Conservation (phyloP, 2,888 invertebrate genomes). For the Epinotia bilunana region DNA sequence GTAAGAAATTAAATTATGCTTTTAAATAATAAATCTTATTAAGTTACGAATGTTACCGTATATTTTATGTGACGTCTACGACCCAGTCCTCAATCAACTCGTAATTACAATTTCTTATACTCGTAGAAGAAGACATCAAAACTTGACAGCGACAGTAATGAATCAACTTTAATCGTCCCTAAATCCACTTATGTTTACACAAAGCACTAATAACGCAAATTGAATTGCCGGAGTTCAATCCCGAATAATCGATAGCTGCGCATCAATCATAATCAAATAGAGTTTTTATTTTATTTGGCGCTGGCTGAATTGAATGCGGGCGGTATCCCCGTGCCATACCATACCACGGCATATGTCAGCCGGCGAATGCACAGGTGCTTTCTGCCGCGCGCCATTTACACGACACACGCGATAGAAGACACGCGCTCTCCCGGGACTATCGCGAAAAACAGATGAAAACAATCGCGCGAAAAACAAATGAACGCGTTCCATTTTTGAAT, state of each 20-base stretch:
- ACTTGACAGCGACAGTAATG: constrained; percentile 51
- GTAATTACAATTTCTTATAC: constrained; percentile 46
- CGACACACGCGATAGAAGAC: constrained; percentile 72
- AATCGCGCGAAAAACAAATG: constrained; percentile 5
- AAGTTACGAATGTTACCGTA: constrained; percentile 2
- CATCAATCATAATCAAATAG: constrained; percentile 60
- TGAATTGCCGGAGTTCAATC: constrained; percentile 44
- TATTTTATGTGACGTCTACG: constrained; percentile 1
- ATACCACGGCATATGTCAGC: constrained; percentile 51
- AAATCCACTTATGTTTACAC: constrained; percentile 46
- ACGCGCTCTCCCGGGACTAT: constrained; percentile 61
- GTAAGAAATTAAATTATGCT: neutral
- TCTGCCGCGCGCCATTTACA: constrained; percentile 73
- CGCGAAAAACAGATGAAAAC: constrained; percentile 14
- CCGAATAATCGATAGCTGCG: constrained; percentile 52
- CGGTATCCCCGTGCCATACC: constrained; percentile 63
- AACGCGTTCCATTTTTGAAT: constrained; percentile 31
- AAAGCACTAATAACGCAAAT: constrained; percentile 48
- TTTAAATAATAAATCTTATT: constrained; percentile 1
- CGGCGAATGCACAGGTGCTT: constrained; percentile 66
- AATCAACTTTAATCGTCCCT: constrained; percentile 53
- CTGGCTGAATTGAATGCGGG: constrained; percentile 49
- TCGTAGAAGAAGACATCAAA: constrained; percentile 49
- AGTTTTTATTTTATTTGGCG: constrained; percentile 47
- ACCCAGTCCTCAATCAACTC: constrained; percentile 20